Conservation (phyloP, 2,888 invertebrate species). For the Arctia plantaginis region DNA sequence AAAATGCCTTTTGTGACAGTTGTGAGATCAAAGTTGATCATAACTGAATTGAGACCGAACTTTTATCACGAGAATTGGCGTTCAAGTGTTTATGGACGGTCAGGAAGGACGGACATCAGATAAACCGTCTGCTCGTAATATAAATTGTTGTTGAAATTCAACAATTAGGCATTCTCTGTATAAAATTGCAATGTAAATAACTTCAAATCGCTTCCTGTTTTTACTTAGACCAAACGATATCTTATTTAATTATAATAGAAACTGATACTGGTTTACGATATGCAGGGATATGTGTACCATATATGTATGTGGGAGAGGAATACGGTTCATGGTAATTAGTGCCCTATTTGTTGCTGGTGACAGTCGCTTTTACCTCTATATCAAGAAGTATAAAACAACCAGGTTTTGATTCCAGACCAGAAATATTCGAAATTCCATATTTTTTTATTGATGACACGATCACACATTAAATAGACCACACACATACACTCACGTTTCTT, state of each 20-base stretch:
- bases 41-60: too few relatives aligned
- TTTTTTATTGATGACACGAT: not conserved
- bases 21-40: too few relatives aligned
- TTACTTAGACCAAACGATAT: slow-evolving; percentile 12
- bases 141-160: too few relatives aligned
- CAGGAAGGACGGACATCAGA: too few relatives aligned
- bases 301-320: slow-evolving; percentile 9
- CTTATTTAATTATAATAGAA: slow-evolving; percentile 55
- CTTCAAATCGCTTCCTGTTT: slow-evolving; percentile 21
- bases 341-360: not conserved
- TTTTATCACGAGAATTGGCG: too few relatives aligned
- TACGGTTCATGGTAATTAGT: slow-evolving; percentile 5
- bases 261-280: slow-evolving; percentile 44
- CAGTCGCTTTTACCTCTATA: not conserved
- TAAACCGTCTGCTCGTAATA: too few relatives aligned
- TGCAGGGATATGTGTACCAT: slow-evolving; percentile 12
- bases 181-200: not conserved
- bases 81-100: too few relatives aligned
- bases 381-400: not conserved
- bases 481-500: too few relatives aligned
- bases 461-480: too few relatives aligned
- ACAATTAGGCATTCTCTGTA: not conserved
- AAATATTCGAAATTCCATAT: not conserved
- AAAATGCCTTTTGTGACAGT: too few relatives aligned
- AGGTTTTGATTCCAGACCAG: not conserved